Evolutionary conservation across 35 echinoderm and acorn worm species (phyloP).

Genomic region (Diadema setosum): DNA sequence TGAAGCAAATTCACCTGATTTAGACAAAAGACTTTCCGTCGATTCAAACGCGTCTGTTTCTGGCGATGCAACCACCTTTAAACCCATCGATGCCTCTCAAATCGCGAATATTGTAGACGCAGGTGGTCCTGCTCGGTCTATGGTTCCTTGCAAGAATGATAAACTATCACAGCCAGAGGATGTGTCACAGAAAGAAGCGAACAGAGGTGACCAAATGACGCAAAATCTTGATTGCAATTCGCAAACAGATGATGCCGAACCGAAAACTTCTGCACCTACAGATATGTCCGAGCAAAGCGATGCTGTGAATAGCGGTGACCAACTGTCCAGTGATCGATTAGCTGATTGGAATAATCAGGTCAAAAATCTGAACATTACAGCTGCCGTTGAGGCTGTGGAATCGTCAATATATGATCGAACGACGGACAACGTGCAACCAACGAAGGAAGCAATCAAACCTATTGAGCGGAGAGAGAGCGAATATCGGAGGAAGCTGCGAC

Average conservation of each 20-base stretch:
- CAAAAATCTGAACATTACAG: slow-evolving; percentile 42
- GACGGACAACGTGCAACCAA: background rate
- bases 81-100: background rate
- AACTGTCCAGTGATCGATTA: background rate
- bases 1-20: background rate
- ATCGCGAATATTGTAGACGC: no score
- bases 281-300: no score
- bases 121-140: background rate
- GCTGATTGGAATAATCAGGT: slow-evolving; percentile 31
- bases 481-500: background rate
- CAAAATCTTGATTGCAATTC: background rate
- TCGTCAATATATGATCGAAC: slow-evolving; percentile 21
- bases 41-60: background rate
- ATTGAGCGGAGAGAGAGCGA: background rate
- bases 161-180: no score
- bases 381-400: slow-evolving; percentile 45
- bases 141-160: no score
- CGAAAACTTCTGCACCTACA: background rate
- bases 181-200: background rate
- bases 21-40: background rate
- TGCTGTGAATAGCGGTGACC: background rate
- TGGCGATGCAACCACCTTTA: background rate
- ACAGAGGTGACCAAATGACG: background rate
- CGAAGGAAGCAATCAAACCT: background rate
- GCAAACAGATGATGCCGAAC: background rate